These are phyloP conservation scores for Griposia aprilina DNA, from an alignment of 2,888 invertebrate species.

Conservation along the genomic window DNA sequence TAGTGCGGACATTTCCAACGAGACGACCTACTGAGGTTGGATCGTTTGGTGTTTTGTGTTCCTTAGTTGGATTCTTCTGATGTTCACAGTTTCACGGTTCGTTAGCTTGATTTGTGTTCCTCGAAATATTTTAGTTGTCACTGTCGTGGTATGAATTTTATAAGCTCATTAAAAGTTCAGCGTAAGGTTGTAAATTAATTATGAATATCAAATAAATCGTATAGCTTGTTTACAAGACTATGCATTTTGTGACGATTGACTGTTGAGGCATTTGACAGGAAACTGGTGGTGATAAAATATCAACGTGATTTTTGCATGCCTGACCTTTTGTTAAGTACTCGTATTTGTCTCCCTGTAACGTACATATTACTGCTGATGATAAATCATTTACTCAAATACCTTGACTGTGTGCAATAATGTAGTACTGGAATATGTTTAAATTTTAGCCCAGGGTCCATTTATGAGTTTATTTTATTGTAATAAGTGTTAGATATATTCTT, in stretches of 20 bases:
- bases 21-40: slow-evolving; percentile 54
- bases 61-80: slow-evolving; percentile 29
- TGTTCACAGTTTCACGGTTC: slow-evolving; percentile 22
- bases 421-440: background rate
- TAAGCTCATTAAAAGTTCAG: background rate
- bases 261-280: slow-evolving; percentile 13
- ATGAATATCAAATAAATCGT: background rate
- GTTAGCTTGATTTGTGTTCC: background rate
- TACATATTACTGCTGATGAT: slow-evolving; percentile 3
- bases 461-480: background rate
- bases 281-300: slow-evolving; percentile 26
- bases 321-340: slow-evolving; percentile 35
- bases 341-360: slow-evolving; percentile 16
- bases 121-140: background rate
- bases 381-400: slow-evolving; percentile 13
- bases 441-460: background rate
- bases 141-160: background rate
- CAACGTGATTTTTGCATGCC: slow-evolving; percentile 18
- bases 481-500: background rate
- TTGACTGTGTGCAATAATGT: background rate
- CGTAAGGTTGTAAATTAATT: slow-evolving; percentile 9
- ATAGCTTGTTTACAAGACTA: background rate
- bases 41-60: slow-evolving; percentile 41
- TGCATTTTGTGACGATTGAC: slow-evolving; percentile 1
- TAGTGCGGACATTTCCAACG: slow-evolving; percentile 53